Conservation (phyloP, 2,888 invertebrate genomes). For the Nomada lathburiana region DNA sequence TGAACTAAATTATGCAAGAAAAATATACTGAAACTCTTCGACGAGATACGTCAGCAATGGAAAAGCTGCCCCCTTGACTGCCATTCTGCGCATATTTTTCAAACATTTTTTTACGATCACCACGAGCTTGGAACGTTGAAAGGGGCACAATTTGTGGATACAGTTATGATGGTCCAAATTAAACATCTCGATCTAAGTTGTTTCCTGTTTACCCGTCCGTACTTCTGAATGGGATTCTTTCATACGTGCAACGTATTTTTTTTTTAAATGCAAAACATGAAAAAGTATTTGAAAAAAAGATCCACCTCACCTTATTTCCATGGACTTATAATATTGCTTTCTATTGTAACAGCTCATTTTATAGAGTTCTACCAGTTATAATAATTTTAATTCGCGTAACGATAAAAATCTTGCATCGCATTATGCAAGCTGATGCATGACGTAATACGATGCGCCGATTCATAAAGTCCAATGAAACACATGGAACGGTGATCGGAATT, state of each 20-base stretch:
- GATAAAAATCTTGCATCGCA: conserved; percentile 29
- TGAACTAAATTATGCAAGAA: conserved; percentile 75
- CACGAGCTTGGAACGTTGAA: conserved; percentile 31
- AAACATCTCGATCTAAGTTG: conserved; percentile 28
- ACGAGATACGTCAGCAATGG: conserved; percentile 29
- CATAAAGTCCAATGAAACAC: conserved; percentile 35
- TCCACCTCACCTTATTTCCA: not conserved
- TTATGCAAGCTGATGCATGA: conserved; percentile 26
- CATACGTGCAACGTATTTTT: not conserved
- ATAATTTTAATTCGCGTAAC: conserved; percentile 32
- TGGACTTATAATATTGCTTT: conserved; percentile 18
- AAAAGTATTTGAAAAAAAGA: not conserved
- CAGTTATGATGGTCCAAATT: conserved; percentile 41
- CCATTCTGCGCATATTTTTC: conserved; percentile 40
- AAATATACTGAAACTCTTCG: conserved; percentile 68
- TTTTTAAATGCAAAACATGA: not conserved
- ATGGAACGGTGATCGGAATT: conserved; percentile 36
- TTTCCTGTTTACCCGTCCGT: conserved; percentile 18
- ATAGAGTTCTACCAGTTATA: not conserved
- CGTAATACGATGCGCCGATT: conserved; percentile 35
- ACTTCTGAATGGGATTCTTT: not conserved
- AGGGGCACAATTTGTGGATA: conserved; percentile 37
- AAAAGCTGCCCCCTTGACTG: conserved; percentile 17
- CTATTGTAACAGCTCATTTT: conserved; percentile 43
- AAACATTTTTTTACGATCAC: conserved; percentile 55